Percentiles rank a stretch among this genome's conserved stretches.
These are phyloP conservation scores for Slavum lentiscoides DNA, from an alignment of 2,888 invertebrate genomes.

Conservation along the genomic window DNA sequence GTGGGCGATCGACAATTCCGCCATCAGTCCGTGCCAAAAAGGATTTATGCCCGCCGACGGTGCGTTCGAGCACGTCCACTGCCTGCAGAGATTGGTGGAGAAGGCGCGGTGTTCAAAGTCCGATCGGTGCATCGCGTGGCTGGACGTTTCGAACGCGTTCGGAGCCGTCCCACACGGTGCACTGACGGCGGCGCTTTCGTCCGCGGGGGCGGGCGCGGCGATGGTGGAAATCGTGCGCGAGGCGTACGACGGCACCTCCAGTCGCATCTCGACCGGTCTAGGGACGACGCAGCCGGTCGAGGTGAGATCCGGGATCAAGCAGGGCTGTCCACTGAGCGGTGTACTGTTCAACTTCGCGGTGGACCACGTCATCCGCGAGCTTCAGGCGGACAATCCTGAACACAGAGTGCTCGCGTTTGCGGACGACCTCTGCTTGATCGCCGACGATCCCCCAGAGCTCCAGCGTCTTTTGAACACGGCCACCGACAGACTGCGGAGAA, in stretches of 20 bases:
- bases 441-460: neutral
- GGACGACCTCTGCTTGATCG: neutral
- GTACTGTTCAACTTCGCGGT: neutral
- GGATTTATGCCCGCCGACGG: neutral
- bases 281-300: too few species aligned
- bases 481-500: neutral
- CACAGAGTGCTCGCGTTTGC: neutral
- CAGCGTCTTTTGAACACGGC: too few species aligned
- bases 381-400: neutral
- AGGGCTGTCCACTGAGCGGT: neutral
- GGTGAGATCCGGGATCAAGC: neutral
- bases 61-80: slow-evolving; percentile 14
- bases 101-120: neutral
- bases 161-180: neutral
- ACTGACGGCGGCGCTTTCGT: neutral
- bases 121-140: neutral
- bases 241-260: too few species aligned
- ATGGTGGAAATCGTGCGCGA: too few species aligned
- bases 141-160: slow-evolving; percentile 8
- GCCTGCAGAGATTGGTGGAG: neutral
- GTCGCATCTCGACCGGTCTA: too few species aligned
- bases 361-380: neutral
- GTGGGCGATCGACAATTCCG: neutral
- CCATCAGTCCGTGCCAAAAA: neutral
- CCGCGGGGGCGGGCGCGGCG: neutral